Percentiles rank a stretch among this genome's conserved stretches.
phyloP scores from a whole-genome alignment of 2,888 invertebrate species.

The Ophioninae sp. region DNA sequence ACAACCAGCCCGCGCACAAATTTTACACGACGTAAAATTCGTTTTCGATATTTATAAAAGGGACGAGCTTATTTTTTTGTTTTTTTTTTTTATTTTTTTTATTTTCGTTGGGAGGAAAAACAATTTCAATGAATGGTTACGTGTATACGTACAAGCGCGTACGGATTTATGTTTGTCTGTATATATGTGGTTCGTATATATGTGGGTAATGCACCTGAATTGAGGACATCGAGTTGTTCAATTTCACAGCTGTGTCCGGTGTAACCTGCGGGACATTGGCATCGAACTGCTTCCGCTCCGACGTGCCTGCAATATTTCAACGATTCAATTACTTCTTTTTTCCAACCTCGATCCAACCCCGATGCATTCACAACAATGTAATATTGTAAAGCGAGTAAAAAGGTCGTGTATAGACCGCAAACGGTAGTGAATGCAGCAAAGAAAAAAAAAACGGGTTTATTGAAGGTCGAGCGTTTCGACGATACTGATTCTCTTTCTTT shows the following conservation, averaged over 20 bases:
- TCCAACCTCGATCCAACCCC: background rate
- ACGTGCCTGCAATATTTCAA: slow-evolving; percentile 85
- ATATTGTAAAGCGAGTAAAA: background rate
- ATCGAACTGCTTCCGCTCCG: slow-evolving; percentile 89
- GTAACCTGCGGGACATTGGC: slow-evolving; percentile 86
- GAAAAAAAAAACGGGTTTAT: background rate
- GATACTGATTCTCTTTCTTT: background rate
- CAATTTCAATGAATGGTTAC: background rate
- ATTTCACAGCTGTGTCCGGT: slow-evolving; percentile 88
- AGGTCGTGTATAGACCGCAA: background rate
- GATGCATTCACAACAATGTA: background rate
- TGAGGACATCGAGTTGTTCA: slow-evolving; percentile 80
- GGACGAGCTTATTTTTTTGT: background rate
- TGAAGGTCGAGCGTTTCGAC: background rate
- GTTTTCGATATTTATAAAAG: background rate
- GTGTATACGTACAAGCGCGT: background rate
- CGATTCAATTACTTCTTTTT: background rate
- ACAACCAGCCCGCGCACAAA: background rate
- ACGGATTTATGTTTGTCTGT: background rate
- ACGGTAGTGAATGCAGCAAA: background rate
- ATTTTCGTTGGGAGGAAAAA: background rate
- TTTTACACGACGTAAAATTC: background rate
- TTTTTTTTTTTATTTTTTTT: too few species aligned
- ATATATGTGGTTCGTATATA: background rate
- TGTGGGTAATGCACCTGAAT: slow-evolving; percentile 49